Evolutionary conservation across 2,113 vertebrate species (phyloP).

Genomic region (Entelurus aequoreus): DNA sequence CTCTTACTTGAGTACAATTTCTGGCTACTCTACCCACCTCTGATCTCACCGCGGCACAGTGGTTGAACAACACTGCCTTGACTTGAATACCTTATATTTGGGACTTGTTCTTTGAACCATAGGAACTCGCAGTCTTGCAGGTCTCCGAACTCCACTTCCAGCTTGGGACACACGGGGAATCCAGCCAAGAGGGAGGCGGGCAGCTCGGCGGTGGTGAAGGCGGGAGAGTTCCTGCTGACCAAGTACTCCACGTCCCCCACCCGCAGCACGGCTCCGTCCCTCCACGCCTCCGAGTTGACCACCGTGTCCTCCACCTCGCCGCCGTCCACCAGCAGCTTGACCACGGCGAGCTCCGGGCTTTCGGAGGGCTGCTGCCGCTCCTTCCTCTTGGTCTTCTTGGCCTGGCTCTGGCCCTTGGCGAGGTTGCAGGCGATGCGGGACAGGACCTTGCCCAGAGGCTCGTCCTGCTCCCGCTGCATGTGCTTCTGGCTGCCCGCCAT

Average conservation of each 20-base stretch:
- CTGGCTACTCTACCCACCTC: no score
- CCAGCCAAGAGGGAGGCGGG: slow-evolving; percentile 82
- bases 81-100: slow-evolving; percentile 4
- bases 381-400: slow-evolving; percentile 66
- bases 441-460: slow-evolving; percentile 79
- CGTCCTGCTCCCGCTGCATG: slow-evolving; percentile 85
- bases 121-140: slow-evolving; percentile 73
- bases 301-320: slow-evolving; percentile 72
- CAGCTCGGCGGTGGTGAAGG: slow-evolving; percentile 76
- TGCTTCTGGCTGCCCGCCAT: slow-evolving; percentile 78
- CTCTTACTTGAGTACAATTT: no score
- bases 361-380: slow-evolving; percentile 42
- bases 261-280: slow-evolving; percentile 84
- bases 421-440: slow-evolving; percentile 77
- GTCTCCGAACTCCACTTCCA: slow-evolving; percentile 83
- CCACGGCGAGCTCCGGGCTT: slow-evolving; percentile 44
- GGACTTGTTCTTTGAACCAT: slow-evolving; percentile 77
- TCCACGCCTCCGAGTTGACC: slow-evolving; percentile 84
- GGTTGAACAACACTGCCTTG: no score
- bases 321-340: slow-evolving; percentile 71
- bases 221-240: slow-evolving; percentile 83
- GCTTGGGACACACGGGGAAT: slow-evolving; percentile 87
- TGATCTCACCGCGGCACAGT: no score
- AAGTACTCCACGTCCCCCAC: slow-evolving; percentile 78
- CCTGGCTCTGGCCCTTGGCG: slow-evolving; percentile 73